These are phyloP conservation scores for Eledone cirrhosa DNA, from an alignment of 2,888 invertebrate species.

Conservation along the genomic window DNA sequence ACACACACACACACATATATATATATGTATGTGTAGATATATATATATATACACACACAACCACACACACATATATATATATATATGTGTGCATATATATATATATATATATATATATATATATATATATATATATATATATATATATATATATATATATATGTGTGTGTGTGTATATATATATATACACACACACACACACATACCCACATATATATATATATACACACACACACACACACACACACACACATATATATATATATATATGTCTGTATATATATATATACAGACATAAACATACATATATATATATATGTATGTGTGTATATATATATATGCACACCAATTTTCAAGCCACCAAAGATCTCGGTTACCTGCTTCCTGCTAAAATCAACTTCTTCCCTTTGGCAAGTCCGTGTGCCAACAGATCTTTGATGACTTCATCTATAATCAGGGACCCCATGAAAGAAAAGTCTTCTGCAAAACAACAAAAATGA, in stretches of 20 bases:
- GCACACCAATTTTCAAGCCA: no score
- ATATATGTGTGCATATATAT: background rate
- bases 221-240: no score
- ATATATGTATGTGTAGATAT: background rate
- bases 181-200: background rate
- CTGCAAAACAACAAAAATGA: constrained; percentile 49
- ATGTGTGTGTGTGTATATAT: background rate
- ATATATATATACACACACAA: background rate
- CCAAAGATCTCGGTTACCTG: constrained; percentile 67
- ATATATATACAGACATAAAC: no score
- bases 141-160: background rate
- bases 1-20: background rate
- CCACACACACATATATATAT: background rate
- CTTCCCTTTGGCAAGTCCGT: constrained; percentile 77
- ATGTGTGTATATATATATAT: no score
- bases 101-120: background rate
- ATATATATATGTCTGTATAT: no score
- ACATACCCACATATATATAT: background rate
- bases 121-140: background rate
- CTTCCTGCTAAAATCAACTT: constrained; percentile 80
- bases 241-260: no score
- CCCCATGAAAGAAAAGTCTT: constrained; percentile 86
- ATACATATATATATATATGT: no score
- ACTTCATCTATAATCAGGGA: constrained; percentile 83
- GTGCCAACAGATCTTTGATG: constrained; percentile 72